A percentile compares a stretch with the other conserved stretches of the same genome.
phyloP scores from a whole-genome alignment of 2,797 vertebrate genomes.

The Anisognathus igniventris region DNA sequence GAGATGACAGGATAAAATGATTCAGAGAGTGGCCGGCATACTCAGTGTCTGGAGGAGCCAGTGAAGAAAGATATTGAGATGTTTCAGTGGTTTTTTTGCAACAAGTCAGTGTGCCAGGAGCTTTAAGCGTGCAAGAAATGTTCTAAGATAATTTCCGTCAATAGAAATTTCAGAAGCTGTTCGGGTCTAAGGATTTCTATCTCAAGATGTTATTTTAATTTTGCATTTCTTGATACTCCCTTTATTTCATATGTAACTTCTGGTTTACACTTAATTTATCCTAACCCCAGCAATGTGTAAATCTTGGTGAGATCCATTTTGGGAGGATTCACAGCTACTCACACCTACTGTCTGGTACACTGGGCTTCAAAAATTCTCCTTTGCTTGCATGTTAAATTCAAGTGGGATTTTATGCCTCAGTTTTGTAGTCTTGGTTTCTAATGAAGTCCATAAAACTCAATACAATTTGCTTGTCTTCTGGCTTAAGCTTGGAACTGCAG shows the following conservation, averaged over 20 bases:
- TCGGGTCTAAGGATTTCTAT: neutral
- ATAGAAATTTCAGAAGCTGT: neutral
- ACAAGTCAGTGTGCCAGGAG: neutral
- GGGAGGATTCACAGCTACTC: neutral
- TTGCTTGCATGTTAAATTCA: neutral
- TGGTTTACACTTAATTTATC: neutral
- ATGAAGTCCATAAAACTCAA: neutral
- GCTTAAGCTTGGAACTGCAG: neutral
- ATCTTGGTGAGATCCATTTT: neutral
- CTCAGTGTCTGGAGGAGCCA: neutral
- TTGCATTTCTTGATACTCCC: neutral
- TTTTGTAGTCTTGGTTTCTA: neutral
- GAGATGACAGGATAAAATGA: constrained; percentile 55
- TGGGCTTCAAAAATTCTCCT: neutral
- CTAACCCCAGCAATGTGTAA: neutral
- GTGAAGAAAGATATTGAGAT: constrained; percentile 58
- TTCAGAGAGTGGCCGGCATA: neutral
- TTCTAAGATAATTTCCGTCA: neutral
- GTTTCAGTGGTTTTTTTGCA: constrained; percentile 38
- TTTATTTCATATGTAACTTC: fast-evolving
- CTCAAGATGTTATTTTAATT: neutral
- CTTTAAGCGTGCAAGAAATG: neutral
- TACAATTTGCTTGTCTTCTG: neutral
- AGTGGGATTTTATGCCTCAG: neutral
- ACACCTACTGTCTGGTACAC: neutral